phyloP scores from a whole-genome alignment of 1,140 invertebrate genomes.

The Habropoda laboriosa region DNA sequence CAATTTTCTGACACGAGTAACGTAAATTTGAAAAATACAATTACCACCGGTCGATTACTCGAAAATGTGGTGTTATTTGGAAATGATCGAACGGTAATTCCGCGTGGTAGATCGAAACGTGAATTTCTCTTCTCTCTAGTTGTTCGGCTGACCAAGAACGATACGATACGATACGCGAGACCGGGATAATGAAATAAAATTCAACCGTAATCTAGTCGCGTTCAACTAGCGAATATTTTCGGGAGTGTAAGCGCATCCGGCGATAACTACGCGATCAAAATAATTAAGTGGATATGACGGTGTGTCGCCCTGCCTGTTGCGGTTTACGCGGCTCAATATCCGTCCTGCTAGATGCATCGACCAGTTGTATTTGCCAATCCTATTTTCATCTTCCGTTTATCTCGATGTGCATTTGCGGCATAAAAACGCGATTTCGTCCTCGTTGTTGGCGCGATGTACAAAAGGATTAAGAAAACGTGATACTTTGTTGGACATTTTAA shows the following conservation, averaged over 20 bases:
- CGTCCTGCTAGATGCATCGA: neutral
- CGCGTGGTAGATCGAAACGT: neutral
- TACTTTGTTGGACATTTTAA: constrained; percentile 1
- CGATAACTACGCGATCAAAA: constrained; percentile 33
- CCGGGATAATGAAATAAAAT: constrained; percentile 8
- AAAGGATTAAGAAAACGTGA: constrained; percentile 18
- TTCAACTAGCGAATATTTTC: constrained; percentile 12
- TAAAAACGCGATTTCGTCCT: neutral
- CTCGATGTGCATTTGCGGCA: too few species aligned
- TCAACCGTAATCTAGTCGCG: neutral
- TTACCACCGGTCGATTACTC: neutral
- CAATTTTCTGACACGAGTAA: neutral
- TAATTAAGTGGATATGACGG: constrained; percentile 37
- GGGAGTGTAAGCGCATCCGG: neutral
- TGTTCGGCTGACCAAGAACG: neutral
- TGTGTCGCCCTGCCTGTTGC: neutral
- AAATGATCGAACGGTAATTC: neutral
- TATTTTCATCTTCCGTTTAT: too few species aligned
- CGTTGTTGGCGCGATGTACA: neutral
- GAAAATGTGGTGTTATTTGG: neutral
- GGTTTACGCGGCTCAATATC: constrained; percentile 19
- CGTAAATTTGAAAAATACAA: neutral
- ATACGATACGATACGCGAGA: neutral
- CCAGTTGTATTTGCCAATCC: neutral
- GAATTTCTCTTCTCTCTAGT: too few species aligned